Evolutionary conservation across 2,113 vertebrate genomes (phyloP).

Genomic region (Esox niger): DNA sequence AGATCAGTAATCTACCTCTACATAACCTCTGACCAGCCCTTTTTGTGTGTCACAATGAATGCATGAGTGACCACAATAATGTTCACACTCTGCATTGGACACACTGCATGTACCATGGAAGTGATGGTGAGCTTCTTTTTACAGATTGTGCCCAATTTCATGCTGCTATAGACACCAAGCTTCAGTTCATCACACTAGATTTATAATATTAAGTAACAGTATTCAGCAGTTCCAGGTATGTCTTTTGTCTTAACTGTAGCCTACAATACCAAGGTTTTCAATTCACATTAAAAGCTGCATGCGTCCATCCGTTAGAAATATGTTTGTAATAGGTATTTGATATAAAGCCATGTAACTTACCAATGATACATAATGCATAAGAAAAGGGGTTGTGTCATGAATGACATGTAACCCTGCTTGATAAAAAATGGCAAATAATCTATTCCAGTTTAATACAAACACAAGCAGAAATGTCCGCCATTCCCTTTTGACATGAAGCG

Average conservation of each 20-base stretch:
- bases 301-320: neutral
- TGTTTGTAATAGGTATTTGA: neutral
- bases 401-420: neutral
- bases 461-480: neutral
- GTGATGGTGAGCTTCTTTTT: slow-evolving; percentile 67
- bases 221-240: no score
- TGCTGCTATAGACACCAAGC: slow-evolving; percentile 51
- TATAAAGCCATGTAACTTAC: neutral
- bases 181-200: slow-evolving; percentile 60
- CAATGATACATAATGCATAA: neutral
- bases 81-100: slow-evolving; percentile 64
- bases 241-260: no score
- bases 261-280: neutral
- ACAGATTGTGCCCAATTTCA: slow-evolving; percentile 71
- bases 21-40: slow-evolving; percentile 59
- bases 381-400: neutral
- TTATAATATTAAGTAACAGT: slow-evolving; percentile 37
- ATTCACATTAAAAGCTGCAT: neutral
- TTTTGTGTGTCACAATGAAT: slow-evolving; percentile 60
- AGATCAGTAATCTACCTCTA: slow-evolving; percentile 39
- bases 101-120: slow-evolving; percentile 66
- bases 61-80: slow-evolving; percentile 59
- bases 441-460: neutral
- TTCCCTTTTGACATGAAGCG: slow-evolving; percentile 6
- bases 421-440: neutral